Conservation (phyloP, 64 coral and sea anemone genomes). For the Actinia equina region DNA sequence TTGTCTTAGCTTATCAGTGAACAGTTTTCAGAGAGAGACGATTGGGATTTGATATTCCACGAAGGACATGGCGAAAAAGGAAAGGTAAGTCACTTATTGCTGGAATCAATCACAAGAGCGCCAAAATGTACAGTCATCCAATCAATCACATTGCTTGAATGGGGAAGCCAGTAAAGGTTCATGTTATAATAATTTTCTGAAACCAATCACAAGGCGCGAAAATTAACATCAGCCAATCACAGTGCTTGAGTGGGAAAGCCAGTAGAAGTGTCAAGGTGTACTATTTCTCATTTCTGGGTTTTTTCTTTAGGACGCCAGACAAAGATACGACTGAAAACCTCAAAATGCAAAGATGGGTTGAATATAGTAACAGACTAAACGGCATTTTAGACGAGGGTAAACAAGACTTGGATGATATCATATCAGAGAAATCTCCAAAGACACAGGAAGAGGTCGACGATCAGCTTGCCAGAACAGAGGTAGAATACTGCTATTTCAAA, state of each 20-base stretch:
- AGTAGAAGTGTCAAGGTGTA: neutral
- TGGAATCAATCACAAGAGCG: no score
- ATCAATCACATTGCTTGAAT: neutral
- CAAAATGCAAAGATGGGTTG: constrained; percentile 15
- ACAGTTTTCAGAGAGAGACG: neutral
- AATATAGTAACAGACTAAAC: neutral
- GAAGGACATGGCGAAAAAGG: neutral
- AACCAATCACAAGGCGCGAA: neutral
- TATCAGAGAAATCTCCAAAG: neutral
- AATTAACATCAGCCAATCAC: neutral
- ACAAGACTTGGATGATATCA: neutral
- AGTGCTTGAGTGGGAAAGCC: neutral
- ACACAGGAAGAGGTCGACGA: neutral
- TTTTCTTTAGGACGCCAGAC: constrained; percentile 9
- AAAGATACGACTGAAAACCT: neutral
- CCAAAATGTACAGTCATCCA: neutral
- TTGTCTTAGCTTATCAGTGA: neutral
- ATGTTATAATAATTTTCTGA: neutral
- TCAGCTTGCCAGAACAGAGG: constrained; percentile 12
- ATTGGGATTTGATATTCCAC: neutral
- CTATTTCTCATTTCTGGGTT: neutral
- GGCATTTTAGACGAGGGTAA: neutral
- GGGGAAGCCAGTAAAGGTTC: neutral
- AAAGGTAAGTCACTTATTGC: neutral
- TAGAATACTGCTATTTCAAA: neutral